phyloP scores from a whole-genome alignment of 2,797 vertebrate genomes.

The Percopsis omiscomaycus region DNA sequence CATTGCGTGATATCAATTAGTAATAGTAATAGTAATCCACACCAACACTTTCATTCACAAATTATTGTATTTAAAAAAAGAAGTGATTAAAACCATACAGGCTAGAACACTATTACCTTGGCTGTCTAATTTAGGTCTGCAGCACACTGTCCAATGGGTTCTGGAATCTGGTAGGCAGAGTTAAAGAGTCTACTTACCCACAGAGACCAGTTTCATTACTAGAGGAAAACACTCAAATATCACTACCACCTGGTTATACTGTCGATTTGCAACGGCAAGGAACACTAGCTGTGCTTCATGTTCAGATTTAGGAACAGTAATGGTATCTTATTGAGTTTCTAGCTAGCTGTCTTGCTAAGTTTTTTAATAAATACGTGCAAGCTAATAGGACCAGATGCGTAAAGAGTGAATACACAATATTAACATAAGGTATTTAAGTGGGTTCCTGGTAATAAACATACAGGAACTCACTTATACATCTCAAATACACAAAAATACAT shows the following conservation, averaged over 20 bases:
- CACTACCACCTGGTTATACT: constrained; percentile 30
- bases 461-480: constrained; percentile 23
- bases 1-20: too few species aligned
- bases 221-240: constrained; percentile 27
- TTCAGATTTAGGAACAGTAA: too few species aligned
- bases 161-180: not conserved
- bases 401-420: constrained; percentile 47
- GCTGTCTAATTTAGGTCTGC: too few species aligned
- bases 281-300: constrained; percentile 6
- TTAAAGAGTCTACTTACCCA: not conserved
- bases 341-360: constrained; percentile 7
- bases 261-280: constrained; percentile 16
- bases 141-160: not conserved
- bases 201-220: constrained; percentile 21
- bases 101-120: too few species aligned
- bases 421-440: constrained; percentile 16
- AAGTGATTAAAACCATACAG: too few species aligned
- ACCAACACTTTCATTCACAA: too few species aligned
- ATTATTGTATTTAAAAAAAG: too few species aligned
- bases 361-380: not conserved
- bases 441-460: constrained; percentile 55
- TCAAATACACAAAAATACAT: too few species aligned
- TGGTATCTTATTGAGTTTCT: constrained; percentile 12
- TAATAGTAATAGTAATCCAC: too few species aligned
- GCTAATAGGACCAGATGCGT: constrained; percentile 35